phyloP scores from a whole-genome alignment of 2,113 vertebrate genomes.

The Paramormyrops kingsleyae region DNA sequence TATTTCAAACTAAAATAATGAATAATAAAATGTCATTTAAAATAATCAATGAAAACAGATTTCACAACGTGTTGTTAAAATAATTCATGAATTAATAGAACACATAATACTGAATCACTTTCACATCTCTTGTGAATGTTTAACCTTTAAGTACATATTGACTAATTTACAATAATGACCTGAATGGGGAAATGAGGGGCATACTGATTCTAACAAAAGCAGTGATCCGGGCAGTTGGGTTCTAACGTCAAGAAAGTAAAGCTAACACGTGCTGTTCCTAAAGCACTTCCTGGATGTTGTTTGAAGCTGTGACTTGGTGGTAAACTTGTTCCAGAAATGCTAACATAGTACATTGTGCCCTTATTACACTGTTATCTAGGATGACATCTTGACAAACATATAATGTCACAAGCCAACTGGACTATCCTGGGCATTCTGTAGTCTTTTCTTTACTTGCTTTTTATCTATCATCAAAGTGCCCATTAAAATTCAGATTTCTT shows the following conservation, averaged over 20 bases:
- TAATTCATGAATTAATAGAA: not conserved
- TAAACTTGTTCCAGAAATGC: constrained; percentile 1
- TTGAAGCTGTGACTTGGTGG: not conserved
- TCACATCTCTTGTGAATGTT: not conserved
- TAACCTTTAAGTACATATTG: constrained; percentile 14
- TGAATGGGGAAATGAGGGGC: not conserved
- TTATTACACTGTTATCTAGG: not conserved
- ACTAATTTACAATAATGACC: not conserved
- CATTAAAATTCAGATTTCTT: not conserved
- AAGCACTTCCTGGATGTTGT: not conserved
- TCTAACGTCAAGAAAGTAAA: not conserved
- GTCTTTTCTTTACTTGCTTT: not conserved
- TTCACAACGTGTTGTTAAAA: not conserved
- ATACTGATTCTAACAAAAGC: not conserved
- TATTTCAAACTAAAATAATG: not conserved
- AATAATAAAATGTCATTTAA: not conserved
- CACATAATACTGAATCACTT: not conserved
- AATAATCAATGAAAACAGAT: not conserved
- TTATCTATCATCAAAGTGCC: not conserved
- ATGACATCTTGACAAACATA: not conserved
- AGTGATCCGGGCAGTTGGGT: not conserved
- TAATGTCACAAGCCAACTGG: not conserved
- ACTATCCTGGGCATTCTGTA: not conserved
- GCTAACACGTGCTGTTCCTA: not conserved
- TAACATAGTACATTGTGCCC: not conserved